Evolutionary conservation across 2,888 invertebrate species (phyloP).

Genomic region (Leptopilina myrica): DNA sequence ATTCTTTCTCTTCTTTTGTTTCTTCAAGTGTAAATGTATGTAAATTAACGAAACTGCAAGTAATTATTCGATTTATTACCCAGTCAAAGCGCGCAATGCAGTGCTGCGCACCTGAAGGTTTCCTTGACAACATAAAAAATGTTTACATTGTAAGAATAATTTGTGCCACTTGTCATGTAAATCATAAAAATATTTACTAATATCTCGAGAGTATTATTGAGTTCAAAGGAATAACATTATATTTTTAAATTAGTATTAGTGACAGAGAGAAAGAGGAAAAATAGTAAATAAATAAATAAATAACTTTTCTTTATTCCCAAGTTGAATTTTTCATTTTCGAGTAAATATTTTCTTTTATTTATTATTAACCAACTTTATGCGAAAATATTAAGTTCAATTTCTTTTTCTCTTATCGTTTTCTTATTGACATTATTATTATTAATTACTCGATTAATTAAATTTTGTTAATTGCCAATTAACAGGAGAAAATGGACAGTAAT

Average conservation of each 20-base stretch:
- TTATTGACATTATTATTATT: neutral
- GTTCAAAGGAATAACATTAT: neutral
- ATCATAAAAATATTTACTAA: slow-evolving; percentile 1
- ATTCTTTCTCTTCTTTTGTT: neutral
- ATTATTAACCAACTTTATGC: too few relatives aligned
- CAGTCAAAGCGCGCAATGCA: slow-evolving; percentile 25
- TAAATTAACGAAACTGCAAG: neutral
- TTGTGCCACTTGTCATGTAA: slow-evolving; percentile 4
- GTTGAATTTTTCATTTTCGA: neutral
- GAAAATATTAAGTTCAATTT: too few relatives aligned
- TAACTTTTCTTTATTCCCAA: neutral
- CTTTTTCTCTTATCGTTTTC: too few relatives aligned
- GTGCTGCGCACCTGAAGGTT: slow-evolving; percentile 11
- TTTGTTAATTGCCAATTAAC: neutral
- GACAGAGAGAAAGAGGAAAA: neutral
- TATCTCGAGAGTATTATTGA: slow-evolving; percentile 6
- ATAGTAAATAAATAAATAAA: neutral
- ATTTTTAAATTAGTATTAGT: slow-evolving; percentile 13
- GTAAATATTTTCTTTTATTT: too few relatives aligned
- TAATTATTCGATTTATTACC: slow-evolving; percentile 28
- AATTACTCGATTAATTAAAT: neutral
- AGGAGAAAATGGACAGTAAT: slow-evolving; percentile 63
- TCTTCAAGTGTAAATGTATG: neutral
- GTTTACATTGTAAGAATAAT: slow-evolving; percentile 27
- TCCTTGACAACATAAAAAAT: slow-evolving; percentile 22